phyloP scores from a whole-genome alignment of 1,140 invertebrate species.

The Macrostomum lignano region DNA sequence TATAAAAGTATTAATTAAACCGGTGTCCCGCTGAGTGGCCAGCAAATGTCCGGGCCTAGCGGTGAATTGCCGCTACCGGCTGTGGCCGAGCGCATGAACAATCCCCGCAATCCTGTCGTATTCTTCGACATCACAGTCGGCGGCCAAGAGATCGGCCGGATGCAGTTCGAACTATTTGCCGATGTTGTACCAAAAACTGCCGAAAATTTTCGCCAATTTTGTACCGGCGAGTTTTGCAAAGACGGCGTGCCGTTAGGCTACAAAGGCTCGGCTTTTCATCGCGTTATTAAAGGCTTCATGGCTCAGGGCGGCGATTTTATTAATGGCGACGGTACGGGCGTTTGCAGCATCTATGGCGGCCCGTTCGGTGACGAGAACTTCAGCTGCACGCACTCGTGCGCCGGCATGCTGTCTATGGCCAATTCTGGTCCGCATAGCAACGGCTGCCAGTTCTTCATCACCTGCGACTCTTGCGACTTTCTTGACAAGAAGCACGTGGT shows the following conservation, averaged over 20 bases:
- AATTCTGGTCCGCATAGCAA: constrained; percentile 95
- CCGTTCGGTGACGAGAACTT: constrained; percentile 96
- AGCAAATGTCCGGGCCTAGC: too few relatives aligned
- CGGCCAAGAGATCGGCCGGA: constrained; percentile 46
- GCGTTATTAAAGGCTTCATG: constrained; percentile 90
- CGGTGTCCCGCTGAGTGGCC: too few relatives aligned
- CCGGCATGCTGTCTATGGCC: constrained; percentile 85
- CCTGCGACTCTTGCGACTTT: constrained; percentile 42
- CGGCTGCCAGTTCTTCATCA: constrained; percentile 78
- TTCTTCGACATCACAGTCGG: constrained; percentile 43
- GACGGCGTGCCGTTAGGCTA: constrained; percentile 84
- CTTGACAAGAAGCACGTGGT: constrained; percentile 92
- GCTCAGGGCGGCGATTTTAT: constrained; percentile 97
- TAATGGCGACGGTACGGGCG: constrained; percentile 84
- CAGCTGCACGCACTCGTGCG: constrained; percentile 58
- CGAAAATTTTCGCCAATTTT: constrained; percentile 91
- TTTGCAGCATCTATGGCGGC: constrained; percentile 82
- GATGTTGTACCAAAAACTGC: constrained; percentile 85
- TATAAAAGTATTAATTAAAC: too few relatives aligned
- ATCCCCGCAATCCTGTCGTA: constrained; percentile 77
- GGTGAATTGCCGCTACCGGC: constrained; percentile 5
- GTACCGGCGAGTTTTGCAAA: constrained; percentile 58
- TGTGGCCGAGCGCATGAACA: constrained; percentile 37
- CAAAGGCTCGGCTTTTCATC: constrained; percentile 76
- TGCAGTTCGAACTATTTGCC: constrained; percentile 81